phyloP scores from a whole-genome alignment of 2,888 invertebrate species.

The Meta bourneti region DNA sequence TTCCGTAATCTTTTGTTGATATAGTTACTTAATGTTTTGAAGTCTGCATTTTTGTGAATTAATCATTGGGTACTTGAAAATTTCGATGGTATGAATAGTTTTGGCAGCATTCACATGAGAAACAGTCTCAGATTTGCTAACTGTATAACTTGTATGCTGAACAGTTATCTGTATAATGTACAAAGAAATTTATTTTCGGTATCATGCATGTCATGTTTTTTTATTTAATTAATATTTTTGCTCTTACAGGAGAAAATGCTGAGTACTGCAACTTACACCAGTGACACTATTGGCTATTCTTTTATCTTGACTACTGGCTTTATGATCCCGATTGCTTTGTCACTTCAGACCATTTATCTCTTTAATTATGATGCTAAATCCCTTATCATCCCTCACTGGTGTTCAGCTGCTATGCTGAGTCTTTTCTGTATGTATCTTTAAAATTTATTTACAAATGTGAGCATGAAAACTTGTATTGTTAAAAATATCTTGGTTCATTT shows the following conservation, averaged over 20 bases:
- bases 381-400: slow-evolving; percentile 46
- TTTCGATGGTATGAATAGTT: too few relatives aligned
- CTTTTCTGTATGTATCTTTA: slow-evolving; percentile 48
- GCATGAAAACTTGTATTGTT: background rate
- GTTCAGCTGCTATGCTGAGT: slow-evolving; percentile 38
- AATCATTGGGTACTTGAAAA: too few relatives aligned
- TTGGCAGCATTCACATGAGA: too few relatives aligned
- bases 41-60: too few relatives aligned
- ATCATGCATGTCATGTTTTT: background rate
- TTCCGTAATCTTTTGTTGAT: too few relatives aligned
- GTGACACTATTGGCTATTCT: slow-evolving; percentile 62
- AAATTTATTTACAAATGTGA: background rate
- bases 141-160: too few relatives aligned
- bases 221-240: background rate
- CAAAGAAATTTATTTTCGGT: too few relatives aligned
- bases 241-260: slow-evolving; percentile 60
- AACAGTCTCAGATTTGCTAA: too few relatives aligned
- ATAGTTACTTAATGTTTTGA: too few relatives aligned
- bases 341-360: slow-evolving; percentile 50
- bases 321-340: slow-evolving; percentile 56
- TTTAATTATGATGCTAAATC: slow-evolving; percentile 39
- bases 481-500: background rate
- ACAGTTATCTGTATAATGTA: too few relatives aligned
- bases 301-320: slow-evolving; percentile 52
- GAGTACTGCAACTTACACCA: slow-evolving; percentile 60